phyloP scores from a whole-genome alignment of 2,113 vertebrate species.

The Solea solea region DNA sequence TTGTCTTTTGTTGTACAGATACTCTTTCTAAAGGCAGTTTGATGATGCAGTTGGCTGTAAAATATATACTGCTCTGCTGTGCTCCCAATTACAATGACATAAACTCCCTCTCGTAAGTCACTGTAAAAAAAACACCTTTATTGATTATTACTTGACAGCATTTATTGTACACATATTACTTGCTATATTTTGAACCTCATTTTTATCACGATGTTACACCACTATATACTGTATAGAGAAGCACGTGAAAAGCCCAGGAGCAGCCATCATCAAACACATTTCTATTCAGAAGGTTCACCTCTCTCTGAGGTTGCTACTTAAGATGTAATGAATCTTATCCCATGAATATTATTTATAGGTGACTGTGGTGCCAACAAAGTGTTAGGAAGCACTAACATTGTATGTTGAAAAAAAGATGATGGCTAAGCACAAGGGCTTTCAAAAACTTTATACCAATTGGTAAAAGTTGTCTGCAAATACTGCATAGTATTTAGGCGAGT shows the following conservation, averaged over 20 bases:
- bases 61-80: neutral
- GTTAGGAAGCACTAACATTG: conserved; percentile 26
- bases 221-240: neutral
- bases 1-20: neutral
- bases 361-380: neutral
- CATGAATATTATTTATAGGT: conserved; percentile 37
- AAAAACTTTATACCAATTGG: conserved; percentile 21
- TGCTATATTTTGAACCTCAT: neutral
- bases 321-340: conserved; percentile 8
- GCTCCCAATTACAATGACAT: neutral
- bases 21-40: neutral
- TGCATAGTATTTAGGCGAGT: too few relatives aligned
- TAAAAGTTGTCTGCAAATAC: conserved; percentile 7
- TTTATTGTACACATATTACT: neutral
- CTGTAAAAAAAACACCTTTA: neutral
- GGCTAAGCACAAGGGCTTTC: conserved; percentile 6
- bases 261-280: neutral
- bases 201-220: neutral
- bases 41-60: neutral
- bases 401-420: conserved; percentile 1
- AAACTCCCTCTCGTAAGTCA: conserved; percentile 2
- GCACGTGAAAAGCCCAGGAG: neutral
- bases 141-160: neutral
- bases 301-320: conserved; percentile 9
- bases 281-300: conserved; percentile 10